These are phyloP conservation scores for Melanotaenia nigrans DNA, from an alignment of 2,797 vertebrate species.

Conservation along the genomic window DNA sequence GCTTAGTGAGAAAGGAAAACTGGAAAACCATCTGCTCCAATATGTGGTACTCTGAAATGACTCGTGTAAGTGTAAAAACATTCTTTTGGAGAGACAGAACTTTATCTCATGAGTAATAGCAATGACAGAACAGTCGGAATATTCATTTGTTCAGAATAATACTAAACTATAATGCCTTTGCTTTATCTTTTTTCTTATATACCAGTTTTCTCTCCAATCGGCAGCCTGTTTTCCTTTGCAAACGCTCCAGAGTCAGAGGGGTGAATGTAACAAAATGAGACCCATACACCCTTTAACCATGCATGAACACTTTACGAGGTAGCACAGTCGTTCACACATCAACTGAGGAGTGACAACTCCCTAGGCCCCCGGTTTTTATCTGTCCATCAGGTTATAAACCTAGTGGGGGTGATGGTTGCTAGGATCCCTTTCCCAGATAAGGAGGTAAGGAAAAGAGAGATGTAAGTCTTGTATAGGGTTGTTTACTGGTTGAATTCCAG, in stretches of 20 bases:
- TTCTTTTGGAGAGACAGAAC: conserved; percentile 2
- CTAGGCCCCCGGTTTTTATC: conserved; percentile 71
- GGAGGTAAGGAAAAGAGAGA: conserved; percentile 65
- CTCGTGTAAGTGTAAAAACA: conserved; percentile 10
- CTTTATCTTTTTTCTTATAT: conserved; percentile 7
- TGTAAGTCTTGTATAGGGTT: conserved; percentile 26
- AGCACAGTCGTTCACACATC: conserved; percentile 69
- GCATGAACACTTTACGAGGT: conserved; percentile 76
- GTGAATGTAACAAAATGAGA: conserved; percentile 76
- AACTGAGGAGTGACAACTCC: conserved; percentile 63
- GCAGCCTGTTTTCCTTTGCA: conserved; percentile 28
- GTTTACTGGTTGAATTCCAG: conserved; percentile 50
- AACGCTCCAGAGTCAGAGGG: conserved; percentile 50
- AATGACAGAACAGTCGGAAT: conserved; percentile 37
- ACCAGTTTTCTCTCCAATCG: conserved; percentile 67
- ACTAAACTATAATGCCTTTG: conserved; percentile 27
- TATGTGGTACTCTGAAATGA: background rate
- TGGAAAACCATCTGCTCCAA: conserved; percentile 3
- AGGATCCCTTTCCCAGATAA: conserved; percentile 68
- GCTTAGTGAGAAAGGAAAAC: conserved; percentile 1
- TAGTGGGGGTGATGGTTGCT: conserved; percentile 46
- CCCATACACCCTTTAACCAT: conserved; percentile 74
- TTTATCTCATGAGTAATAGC: conserved; percentile 12
- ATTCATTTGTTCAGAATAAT: conserved; percentile 12
- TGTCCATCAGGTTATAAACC: conserved; percentile 57